These are phyloP conservation scores for Platichthys stellatus DNA, from an alignment of 2,113 vertebrate genomes.

Conservation along the genomic window DNA sequence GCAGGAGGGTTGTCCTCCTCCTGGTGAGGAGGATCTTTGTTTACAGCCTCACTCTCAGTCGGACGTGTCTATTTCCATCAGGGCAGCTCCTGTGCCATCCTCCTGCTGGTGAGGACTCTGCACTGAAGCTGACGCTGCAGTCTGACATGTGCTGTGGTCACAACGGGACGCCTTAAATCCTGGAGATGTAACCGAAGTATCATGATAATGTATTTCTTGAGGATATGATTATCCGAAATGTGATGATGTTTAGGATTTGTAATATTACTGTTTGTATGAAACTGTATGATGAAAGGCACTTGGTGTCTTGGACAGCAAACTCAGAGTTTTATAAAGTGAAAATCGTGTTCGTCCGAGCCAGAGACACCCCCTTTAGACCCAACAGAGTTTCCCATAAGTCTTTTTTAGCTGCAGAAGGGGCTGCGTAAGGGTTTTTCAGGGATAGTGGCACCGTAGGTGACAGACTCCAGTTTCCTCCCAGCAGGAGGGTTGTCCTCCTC, in stretches of 20 bases:
- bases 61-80: conserved; percentile 59
- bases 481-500: conserved; percentile 18
- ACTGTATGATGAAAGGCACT: conserved; percentile 31
- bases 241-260: conserved; percentile 44
- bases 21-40: conserved; percentile 7
- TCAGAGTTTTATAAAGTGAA: conserved; percentile 24
- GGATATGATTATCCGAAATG: conserved; percentile 28
- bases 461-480: conserved; percentile 47
- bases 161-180: conserved; percentile 20
- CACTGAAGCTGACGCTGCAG: conserved; percentile 43
- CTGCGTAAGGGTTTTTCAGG: background rate
- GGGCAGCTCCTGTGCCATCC: conserved; percentile 11
- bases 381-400: conserved; percentile 38
- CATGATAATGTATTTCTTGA: conserved; percentile 35
- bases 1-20: conserved; percentile 18
- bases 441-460: background rate
- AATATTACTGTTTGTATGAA: conserved; percentile 9
- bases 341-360: conserved; percentile 12
- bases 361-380: conserved; percentile 29
- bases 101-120: conserved; percentile 21
- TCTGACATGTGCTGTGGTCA: conserved; percentile 45
- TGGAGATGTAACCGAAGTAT: conserved; percentile 21
- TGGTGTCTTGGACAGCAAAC: conserved; percentile 8
- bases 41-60: conserved; percentile 40
- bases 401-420: background rate